A percentile compares a stretch with the other conserved stretches of the same genome.
Evolutionary conservation across 1,140 invertebrate genomes (phyloP).

Genomic region (Scaptomyza montana): DNA sequence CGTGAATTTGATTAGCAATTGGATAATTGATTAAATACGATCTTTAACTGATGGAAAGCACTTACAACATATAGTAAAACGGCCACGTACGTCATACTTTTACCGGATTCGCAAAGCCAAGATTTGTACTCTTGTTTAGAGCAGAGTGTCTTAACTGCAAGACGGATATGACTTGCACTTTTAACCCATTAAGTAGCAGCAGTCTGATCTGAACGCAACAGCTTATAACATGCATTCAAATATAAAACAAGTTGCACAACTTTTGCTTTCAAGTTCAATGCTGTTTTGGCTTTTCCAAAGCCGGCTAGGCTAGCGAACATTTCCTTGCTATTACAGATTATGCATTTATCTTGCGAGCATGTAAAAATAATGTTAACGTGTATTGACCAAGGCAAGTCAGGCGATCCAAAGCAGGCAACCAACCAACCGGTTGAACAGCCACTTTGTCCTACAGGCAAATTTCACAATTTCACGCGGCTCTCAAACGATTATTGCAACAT

Average conservation of each 20-base stretch:
- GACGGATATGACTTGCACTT: constrained; percentile 54
- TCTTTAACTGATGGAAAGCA: constrained; percentile 56
- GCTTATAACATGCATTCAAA: too few relatives aligned
- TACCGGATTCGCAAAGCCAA: not conserved
- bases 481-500: constrained; percentile 57
- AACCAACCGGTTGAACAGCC: constrained; percentile 6
- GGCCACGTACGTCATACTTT: constrained; percentile 49
- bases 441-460: constrained; percentile 58
- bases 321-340: constrained; percentile 54
- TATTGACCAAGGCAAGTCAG: constrained; percentile 7
- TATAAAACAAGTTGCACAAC: constrained; percentile 62
- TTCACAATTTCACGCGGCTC: constrained; percentile 65
- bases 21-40: constrained; percentile 79
- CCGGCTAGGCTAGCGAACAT: constrained; percentile 9
- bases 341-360: constrained; percentile 51
- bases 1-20: constrained; percentile 77
- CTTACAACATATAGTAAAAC: not conserved
- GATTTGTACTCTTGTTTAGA: not conserved
- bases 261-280: constrained; percentile 72
- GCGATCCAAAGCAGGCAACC: too few relatives aligned
- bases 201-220: constrained; percentile 9
- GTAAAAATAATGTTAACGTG: constrained; percentile 25
- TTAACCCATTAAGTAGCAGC: constrained; percentile 61
- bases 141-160: not conserved
- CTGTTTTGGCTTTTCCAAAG: constrained; percentile 56